Base-by-base conservation (phyloP, 2,888 invertebrate genomes). In the Troglohyphantes excavatus region DNA sequence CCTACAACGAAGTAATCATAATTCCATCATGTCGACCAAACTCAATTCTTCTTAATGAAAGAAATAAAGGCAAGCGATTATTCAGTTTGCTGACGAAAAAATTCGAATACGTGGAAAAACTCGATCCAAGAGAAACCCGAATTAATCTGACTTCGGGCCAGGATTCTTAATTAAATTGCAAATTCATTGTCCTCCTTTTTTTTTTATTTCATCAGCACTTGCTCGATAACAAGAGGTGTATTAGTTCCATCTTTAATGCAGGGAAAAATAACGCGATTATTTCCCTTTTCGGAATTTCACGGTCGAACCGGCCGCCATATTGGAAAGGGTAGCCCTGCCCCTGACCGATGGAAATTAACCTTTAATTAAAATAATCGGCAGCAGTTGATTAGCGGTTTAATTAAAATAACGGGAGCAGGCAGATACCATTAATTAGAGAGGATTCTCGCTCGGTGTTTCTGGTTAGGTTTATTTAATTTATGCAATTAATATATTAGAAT, bases 371-470 rank as follows among this genome's bases (percentile, higher is more conserved):
- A 78, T 78, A 78, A 78, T 78, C 78, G 65, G 63, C 26, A 43
- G 39, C 26, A 63, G 78, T 78, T 78, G 78, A 78, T 78, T 78
- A 78, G 78, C 78, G 78, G n/a, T 78, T 78, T 78, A 78, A 78
- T 78, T 78, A 78, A 78, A 78, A 23, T 43, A 65, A 29, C 63
- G 65, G 46, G 23, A 43, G 78, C 9, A 26, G 78, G 78, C 39
- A 43, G 26, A 39, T 39, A 39, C 63, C 65, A 78, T 78, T 78
- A 78, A 78, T 78, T 78, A 65, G 78, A 78, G 39, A 39, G 43
- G 39, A 33, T 23, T 78, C 63, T 61, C 39, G 23, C 33, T 59
- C 26, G 63, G 43, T 65, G 39, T 33, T 33, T 78, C 33, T 17
- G 39, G 17, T 26, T 9, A 23, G 23, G 65, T 78, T 63, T 26